Evolutionary conservation across 92 coral and sea anemone genomes (phyloP).

Genomic region (Zoanthus solanderi): DNA sequence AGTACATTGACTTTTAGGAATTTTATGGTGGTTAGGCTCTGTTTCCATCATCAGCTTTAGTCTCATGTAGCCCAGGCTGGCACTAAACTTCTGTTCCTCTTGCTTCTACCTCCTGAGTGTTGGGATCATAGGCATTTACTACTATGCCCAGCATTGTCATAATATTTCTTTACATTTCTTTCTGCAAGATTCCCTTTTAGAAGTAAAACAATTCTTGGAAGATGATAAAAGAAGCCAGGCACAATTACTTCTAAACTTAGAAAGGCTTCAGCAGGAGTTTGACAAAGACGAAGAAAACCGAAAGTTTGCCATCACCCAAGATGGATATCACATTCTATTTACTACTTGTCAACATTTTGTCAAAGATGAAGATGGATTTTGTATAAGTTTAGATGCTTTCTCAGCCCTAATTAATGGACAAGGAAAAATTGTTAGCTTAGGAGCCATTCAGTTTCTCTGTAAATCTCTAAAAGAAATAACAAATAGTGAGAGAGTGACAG

Average conservation of each 20-base stretch:
- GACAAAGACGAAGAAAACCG: slow-evolving; percentile 70
- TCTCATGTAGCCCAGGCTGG: too few species aligned
- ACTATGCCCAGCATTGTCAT: too few species aligned
- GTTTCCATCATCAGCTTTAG: too few species aligned
- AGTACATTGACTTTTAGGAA: too few species aligned
- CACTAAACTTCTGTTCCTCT: too few species aligned
- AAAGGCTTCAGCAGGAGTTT: slow-evolving; percentile 65
- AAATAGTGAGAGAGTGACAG: slow-evolving; percentile 36
- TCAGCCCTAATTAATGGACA: slow-evolving; percentile 76
- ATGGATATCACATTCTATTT: slow-evolving; percentile 62
- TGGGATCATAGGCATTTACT: too few species aligned
- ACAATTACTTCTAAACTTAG: slow-evolving; percentile 53
- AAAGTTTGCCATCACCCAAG: slow-evolving; percentile 84
- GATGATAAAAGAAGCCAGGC: slow-evolving; percentile 22
- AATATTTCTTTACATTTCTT: not conserved
- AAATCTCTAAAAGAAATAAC: slow-evolving; percentile 70
- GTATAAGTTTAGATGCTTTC: slow-evolving; percentile 71
- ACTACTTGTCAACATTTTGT: slow-evolving; percentile 61
- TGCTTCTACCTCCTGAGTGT: too few species aligned
- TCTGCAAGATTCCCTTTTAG: slow-evolving; percentile 69
- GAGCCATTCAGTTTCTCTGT: slow-evolving; percentile 65
- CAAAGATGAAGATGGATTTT: slow-evolving; percentile 47
- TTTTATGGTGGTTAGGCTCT: too few species aligned
- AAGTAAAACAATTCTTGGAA: slow-evolving; percentile 59
- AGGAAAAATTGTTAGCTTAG: slow-evolving; percentile 62